These are phyloP conservation scores for Oxyruncus cristatus DNA, from an alignment of 2,113 vertebrate genomes.

Conservation along the genomic window DNA sequence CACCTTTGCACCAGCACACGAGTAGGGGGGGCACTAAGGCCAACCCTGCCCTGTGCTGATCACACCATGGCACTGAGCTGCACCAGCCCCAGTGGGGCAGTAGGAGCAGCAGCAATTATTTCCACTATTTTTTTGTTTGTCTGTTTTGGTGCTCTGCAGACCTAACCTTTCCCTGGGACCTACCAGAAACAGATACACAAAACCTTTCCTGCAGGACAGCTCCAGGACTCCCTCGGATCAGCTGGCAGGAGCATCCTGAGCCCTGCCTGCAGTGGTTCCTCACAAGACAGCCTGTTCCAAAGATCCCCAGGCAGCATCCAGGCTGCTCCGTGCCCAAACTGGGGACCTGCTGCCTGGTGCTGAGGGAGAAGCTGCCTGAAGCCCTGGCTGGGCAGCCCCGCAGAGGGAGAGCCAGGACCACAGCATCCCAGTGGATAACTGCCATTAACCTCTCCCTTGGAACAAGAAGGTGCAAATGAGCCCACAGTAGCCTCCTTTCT, in stretches of 20 bases:
- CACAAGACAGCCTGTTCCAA: accelerated
- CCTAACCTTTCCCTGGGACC: not conserved
- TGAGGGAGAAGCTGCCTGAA: not conserved
- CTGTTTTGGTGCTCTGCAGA: not conserved
- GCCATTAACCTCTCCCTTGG: slow-evolving; percentile 73
- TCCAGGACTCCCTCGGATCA: not conserved
- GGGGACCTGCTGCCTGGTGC: not conserved
- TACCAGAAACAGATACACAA: not conserved
- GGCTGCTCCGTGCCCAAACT: not conserved
- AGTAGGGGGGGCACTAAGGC: accelerated
- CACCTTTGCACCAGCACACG: not conserved
- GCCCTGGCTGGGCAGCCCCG: not conserved
- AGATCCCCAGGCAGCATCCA: not conserved
- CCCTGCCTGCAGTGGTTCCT: not conserved
- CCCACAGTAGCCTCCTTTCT: slow-evolving; percentile 82
- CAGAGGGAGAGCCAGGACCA: not conserved
- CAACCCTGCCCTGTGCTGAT: not conserved
- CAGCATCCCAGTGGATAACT: slow-evolving; percentile 23
- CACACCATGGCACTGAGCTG: accelerated
- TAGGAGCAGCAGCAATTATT: accelerated
- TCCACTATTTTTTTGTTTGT: not conserved
- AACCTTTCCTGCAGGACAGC: not conserved
- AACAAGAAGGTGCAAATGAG: slow-evolving; percentile 84
- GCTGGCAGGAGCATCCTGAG: not conserved
- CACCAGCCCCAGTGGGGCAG: accelerated